A percentile compares a stretch with the other conserved stretches of the same genome.
Conservation (phyloP, 2,113 vertebrate species). For the Mormoops blainvillei region DNA sequence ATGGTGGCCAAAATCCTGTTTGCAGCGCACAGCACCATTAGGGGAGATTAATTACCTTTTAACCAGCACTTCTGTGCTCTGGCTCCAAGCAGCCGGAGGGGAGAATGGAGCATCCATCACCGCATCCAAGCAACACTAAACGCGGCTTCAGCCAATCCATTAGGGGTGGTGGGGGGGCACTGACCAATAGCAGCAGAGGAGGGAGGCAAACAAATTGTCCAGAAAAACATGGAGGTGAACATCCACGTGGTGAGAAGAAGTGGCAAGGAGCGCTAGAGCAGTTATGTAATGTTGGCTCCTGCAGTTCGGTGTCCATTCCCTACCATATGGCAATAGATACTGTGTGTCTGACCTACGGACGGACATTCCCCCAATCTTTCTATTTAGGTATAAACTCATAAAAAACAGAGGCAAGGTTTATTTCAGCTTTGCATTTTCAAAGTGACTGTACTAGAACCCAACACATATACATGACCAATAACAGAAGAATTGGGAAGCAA, state of each 20-base stretch:
- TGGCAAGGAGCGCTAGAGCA: rapidly evolving
- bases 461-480: neutral
- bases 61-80: conserved; percentile 64
- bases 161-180: neutral
- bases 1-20: conserved; percentile 64
- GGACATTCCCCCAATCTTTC: neutral
- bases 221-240: neutral
- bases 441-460: neutral
- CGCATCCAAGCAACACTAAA: conserved; percentile 68
- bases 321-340: neutral
- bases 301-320: neutral
- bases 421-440: neutral
- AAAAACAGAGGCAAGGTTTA: neutral
- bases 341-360: neutral
- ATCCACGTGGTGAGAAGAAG: rapidly evolving
- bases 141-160: conserved; percentile 19
- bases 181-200: neutral
- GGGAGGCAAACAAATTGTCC: neutral
- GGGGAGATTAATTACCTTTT: conserved; percentile 79
- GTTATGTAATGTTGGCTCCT: neutral
- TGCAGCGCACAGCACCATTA: conserved; percentile 65
- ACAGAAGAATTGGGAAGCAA: neutral
- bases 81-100: conserved; percentile 66
- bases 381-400: neutral
- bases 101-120: conserved; percentile 74